Percentiles rank a stretch among this genome's conserved stretches.
These are phyloP conservation scores for Dasyurus viverrinus DNA, from an alignment of 2,113 vertebrate genomes.

Conservation along the genomic window DNA sequence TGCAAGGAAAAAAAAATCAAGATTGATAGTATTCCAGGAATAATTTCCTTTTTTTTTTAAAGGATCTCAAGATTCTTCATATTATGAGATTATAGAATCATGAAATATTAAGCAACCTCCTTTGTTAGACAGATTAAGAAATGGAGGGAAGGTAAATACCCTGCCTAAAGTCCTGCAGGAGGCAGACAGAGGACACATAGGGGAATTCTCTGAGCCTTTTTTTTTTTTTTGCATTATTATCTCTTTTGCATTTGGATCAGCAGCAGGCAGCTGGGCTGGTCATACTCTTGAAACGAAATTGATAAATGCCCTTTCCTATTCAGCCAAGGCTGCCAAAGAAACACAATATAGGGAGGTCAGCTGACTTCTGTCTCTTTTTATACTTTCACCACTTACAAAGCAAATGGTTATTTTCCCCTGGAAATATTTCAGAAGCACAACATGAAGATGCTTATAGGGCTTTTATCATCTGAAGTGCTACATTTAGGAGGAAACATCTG, in stretches of 20 bases:
- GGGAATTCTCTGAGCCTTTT: neutral
- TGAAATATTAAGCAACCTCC: neutral
- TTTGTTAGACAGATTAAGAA: neutral
- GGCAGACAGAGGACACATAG: neutral
- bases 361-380: neutral
- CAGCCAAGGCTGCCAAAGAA: neutral
- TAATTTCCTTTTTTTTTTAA: neutral
- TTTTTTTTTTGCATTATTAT: neutral
- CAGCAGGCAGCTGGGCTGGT: neutral
- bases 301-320: neutral
- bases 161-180: neutral
- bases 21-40: neutral
- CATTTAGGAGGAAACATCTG: conserved; percentile 51
- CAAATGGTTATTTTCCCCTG: conserved; percentile 25
- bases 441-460: fast-evolving
- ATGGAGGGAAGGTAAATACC: neutral
- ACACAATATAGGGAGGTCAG: neutral
- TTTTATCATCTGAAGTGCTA: conserved; percentile 71
- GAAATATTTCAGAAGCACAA: conserved; percentile 5
- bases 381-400: neutral
- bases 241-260: neutral
- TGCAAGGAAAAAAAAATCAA: neutral
- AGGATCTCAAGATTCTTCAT: neutral
- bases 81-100: neutral
- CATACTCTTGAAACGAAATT: neutral